phyloP scores from a whole-genome alignment of 2,113 vertebrate genomes.

The Acanthochromis polyacanthus region DNA sequence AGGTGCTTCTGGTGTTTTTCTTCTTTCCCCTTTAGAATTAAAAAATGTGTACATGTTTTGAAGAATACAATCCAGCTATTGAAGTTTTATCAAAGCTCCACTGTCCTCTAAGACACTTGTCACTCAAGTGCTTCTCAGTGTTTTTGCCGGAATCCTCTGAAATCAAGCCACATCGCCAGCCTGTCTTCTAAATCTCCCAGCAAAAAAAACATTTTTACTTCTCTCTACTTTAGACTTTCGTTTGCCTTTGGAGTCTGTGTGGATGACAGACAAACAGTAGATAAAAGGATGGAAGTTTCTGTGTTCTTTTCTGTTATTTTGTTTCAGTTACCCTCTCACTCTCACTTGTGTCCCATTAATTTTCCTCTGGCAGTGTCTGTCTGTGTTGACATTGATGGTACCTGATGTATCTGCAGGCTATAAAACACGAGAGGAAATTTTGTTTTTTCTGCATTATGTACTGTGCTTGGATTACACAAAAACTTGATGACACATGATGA shows the following conservation, averaged over 20 bases:
- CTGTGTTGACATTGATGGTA: conserved; percentile 46
- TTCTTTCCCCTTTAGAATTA: not conserved
- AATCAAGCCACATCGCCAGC: not conserved
- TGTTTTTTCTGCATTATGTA: not conserved
- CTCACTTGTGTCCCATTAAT: conserved; percentile 33
- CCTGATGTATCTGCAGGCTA: conserved; percentile 39
- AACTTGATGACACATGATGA: conserved; percentile 17
- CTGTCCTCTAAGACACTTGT: not conserved
- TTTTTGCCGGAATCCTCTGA: not conserved
- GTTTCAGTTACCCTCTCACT: conserved; percentile 34
- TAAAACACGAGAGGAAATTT: conserved; percentile 19
- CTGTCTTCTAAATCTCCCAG: not conserved
- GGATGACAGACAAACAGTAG: conserved; percentile 5
- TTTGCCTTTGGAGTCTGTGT: conserved; percentile 24
- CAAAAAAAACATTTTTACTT: conserved; percentile 2
- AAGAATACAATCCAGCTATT: not conserved
- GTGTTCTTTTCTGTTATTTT: conserved; percentile 41
- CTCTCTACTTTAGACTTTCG: not conserved
- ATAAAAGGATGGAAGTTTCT: conserved; percentile 33
- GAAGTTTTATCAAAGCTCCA: not conserved
- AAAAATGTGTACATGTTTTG: conserved; percentile 2
- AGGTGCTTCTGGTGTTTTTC: not conserved
- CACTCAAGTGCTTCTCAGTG: not conserved
- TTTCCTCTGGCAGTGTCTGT: conserved; percentile 39
- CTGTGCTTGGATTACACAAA: not conserved